Conservation (phyloP, 2,797 vertebrate species). For the Capromys pilorides region DNA sequence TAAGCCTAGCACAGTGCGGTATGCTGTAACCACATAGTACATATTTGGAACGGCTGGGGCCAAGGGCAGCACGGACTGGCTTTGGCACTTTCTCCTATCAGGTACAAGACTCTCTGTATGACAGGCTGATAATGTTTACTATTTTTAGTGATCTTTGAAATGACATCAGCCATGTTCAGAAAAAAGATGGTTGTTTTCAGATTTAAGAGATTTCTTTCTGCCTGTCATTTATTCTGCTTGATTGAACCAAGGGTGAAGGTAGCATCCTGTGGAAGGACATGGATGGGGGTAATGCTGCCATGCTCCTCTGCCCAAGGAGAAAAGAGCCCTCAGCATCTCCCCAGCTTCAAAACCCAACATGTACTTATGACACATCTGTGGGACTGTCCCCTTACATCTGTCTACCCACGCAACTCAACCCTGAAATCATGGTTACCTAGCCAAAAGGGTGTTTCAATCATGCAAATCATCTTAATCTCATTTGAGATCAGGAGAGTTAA, state of each 20-base stretch:
- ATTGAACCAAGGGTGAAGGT: background rate
- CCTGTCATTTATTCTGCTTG: background rate
- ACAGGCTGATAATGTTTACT: background rate
- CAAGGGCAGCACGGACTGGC: background rate
- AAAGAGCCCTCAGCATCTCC: background rate
- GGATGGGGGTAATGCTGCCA: fast-evolving
- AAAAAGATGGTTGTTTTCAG: background rate
- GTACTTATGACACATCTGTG: background rate
- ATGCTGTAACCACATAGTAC: background rate
- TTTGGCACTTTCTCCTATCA: background rate
- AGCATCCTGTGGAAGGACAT: background rate
- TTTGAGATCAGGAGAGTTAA: constrained; percentile 4
- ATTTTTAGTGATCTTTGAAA: background rate
- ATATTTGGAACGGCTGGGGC: background rate
- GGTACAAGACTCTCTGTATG: background rate
- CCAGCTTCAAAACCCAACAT: background rate
- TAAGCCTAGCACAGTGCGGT: background rate
- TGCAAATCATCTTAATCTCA: constrained; percentile 4
- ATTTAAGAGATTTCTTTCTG: background rate
- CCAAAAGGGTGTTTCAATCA: background rate
- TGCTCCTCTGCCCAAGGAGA: background rate
- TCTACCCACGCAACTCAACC: background rate
- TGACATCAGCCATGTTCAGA: background rate
- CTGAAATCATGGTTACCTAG: background rate
- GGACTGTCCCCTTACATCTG: background rate